phyloP scores from a whole-genome alignment of 2,888 invertebrate species.

The Chrysotoxum bicinctum region DNA sequence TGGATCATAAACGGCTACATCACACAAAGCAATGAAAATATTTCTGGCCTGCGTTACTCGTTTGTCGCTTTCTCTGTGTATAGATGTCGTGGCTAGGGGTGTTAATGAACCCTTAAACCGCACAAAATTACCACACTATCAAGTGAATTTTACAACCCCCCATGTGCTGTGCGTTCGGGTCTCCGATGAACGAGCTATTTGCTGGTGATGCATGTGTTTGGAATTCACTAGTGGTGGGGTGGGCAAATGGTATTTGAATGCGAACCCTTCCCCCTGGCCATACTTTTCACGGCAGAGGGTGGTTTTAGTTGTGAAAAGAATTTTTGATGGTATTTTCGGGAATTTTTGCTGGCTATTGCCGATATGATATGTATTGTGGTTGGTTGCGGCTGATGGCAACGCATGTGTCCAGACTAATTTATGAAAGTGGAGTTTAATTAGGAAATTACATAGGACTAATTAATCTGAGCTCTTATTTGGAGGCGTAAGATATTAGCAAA shows the following conservation, averaged over 20 bases:
- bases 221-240: slow-evolving; percentile 25
- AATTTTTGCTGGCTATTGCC: slow-evolving; percentile 27
- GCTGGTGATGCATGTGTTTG: slow-evolving; percentile 56
- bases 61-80: slow-evolving; percentile 26
- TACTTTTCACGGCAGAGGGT: slow-evolving; percentile 20
- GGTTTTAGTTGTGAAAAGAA: slow-evolving; percentile 31
- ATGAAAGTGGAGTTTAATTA: slow-evolving; percentile 62
- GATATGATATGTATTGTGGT: not conserved
- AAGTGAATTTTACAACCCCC: slow-evolving; percentile 70
- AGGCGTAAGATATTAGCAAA: not conserved
- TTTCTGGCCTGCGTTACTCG: slow-evolving; percentile 54
- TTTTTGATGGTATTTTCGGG: slow-evolving; percentile 29
- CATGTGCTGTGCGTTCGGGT: slow-evolving; percentile 29
- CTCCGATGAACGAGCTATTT: not conserved
- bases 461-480: not conserved
- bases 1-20: slow-evolving; percentile 64
- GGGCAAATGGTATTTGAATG: slow-evolving; percentile 30
- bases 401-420: slow-evolving; percentile 58
- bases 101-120: slow-evolving; percentile 73
- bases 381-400: slow-evolving; percentile 26
- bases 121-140: slow-evolving; percentile 72
- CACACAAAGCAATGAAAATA: slow-evolving; percentile 64
- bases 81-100: slow-evolving; percentile 43
- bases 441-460: slow-evolving; percentile 43
- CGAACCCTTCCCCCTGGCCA: not conserved